Conservation (phyloP, 2,888 invertebrate species). For the Scrobipalpa costella region DNA sequence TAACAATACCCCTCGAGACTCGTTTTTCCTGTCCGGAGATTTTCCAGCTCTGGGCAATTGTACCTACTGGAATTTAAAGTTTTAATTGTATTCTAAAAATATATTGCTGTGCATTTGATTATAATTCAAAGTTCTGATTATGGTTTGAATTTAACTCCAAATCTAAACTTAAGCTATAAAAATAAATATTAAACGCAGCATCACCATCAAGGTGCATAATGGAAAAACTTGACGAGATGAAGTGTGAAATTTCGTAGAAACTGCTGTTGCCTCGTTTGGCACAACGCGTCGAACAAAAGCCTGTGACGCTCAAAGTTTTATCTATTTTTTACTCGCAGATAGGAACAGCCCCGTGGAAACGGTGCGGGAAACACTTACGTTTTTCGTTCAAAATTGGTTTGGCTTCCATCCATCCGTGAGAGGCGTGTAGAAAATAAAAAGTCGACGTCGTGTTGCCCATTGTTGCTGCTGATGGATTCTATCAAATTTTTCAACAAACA, state of each 20-base stretch:
- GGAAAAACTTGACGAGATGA: conserved; percentile 8
- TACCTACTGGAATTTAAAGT: not conserved
- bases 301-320: conserved; percentile 4
- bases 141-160: not conserved
- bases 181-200: conserved; percentile 6
- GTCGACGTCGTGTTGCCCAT: too few relatives aligned
- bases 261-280: not conserved
- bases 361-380: conserved; percentile 1
- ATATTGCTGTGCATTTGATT: not conserved
- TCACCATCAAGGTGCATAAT: conserved; percentile 12
- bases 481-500: not conserved
- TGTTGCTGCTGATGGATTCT: not conserved
- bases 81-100: not conserved
- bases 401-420: not conserved
- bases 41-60: not conserved
- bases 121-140: too few relatives aligned
- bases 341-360: not conserved
- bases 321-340: conserved; percentile 9
- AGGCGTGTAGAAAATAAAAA: not conserved
- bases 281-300: conserved; percentile 8
- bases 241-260: conserved; percentile 15
- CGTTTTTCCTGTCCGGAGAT: conserved; percentile 1
- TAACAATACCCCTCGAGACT: not conserved
- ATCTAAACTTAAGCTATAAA: not conserved
- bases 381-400: conserved; percentile 12